Base-by-base conservation (phyloP, 1,140 invertebrate species). In the Lordiphosa collinella region DNA sequence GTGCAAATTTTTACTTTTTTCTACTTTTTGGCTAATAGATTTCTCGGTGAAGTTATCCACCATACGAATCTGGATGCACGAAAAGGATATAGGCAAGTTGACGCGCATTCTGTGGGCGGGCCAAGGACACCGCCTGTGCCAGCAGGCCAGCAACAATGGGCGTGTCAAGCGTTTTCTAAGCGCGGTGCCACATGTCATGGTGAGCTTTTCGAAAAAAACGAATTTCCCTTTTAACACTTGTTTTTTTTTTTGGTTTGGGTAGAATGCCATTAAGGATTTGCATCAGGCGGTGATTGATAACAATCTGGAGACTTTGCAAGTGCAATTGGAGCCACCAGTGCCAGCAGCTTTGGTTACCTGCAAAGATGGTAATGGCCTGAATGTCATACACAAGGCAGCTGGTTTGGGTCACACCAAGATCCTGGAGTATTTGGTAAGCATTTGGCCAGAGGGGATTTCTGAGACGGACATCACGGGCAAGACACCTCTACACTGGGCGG, bases 41-140 rank as follows among this genome's bases (percentile, higher is more conserved):
- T 89, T 94, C 75, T 93, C 93, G 74, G 93, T 95, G 69, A 95
- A 95, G 76, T 93, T 94, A 31, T 94, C 96, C 36, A 96, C 96
- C 73, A 96, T 97, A 59, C 91, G 95, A 57, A 96, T 96, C 90
- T 97, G 96, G 96, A 96, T 97, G 61, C 95, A 97, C 86, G 96
- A 97, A 85, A 92, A 94, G 82, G 95, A 97, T 88, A 91, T 97
- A 76, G 92, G 92, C 12, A 94, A 94, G 72, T 89, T 97, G 38
- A 94, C 96, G 80, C 93, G 94, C 74, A 94, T 97, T 1, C 90
- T 98, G 8, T 96, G 96, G 94, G 94, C 96, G 71, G 96, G 96
- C 0, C 94, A 96, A 74, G 96, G 96, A 6, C 90, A 93, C 37
- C 93, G 94, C 57, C 90, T 97, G 3, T 91, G 94, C 41, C 92